These are phyloP conservation scores for Perca flavescens DNA, from an alignment of 2,113 vertebrate genomes.

Conservation along the genomic window DNA sequence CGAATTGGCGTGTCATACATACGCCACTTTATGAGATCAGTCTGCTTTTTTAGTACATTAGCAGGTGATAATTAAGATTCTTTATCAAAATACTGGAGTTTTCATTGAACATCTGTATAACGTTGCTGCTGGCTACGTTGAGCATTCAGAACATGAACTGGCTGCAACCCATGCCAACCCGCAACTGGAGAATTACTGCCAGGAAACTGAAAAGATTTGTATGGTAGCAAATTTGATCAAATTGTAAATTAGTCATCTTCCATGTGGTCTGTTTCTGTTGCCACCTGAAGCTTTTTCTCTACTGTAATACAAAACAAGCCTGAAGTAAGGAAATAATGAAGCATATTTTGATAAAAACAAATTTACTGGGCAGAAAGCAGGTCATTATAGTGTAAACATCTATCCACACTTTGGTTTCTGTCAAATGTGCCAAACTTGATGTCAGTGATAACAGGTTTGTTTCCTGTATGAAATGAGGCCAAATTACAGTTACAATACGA, in stretches of 20 bases:
- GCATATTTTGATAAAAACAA: neutral
- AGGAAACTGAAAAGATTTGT: neutral
- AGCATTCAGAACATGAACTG: neutral
- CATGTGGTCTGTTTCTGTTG: neutral
- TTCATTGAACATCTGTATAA: neutral
- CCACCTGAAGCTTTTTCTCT: neutral
- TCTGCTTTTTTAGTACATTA: neutral
- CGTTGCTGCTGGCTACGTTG: neutral
- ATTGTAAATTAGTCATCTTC: conserved; percentile 13
- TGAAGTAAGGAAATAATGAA: neutral
- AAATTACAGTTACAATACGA: neutral
- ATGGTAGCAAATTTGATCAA: neutral
- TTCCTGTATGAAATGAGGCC: conserved; percentile 42
- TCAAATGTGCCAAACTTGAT: conserved; percentile 1
- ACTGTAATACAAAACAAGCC: neutral
- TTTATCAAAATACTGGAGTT: neutral
- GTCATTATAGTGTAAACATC: neutral
- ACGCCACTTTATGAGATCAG: no score
- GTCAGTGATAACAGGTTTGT: neutral
- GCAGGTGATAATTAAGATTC: neutral
- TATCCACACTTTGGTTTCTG: conserved; percentile 16
- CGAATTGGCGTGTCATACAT: no score
- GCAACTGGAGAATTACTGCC: neutral
- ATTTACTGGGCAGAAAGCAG: neutral
- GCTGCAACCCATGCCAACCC: conserved; percentile 4